Conservation (phyloP, 1,140 invertebrate species). For the Papilio glaucus region DNA sequence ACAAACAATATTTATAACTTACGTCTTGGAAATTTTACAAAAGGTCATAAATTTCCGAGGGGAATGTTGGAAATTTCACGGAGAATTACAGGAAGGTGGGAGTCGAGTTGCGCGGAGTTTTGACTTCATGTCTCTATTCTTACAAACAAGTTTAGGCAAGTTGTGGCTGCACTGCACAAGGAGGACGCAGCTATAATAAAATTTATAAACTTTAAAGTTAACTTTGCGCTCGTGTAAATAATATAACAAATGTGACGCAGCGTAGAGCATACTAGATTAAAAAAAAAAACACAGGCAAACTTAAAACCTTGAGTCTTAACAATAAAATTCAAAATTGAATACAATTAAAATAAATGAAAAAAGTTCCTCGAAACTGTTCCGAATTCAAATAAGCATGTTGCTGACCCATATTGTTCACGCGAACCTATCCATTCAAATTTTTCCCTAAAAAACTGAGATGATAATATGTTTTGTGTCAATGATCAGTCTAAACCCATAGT, state of each 20-base stretch:
- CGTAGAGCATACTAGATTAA: neutral
- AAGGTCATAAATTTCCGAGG: conserved; percentile 1
- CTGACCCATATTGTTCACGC: no score
- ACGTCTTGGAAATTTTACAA: conserved; percentile 4
- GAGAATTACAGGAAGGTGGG: neutral
- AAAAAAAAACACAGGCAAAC: neutral
- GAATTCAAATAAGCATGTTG: no score
- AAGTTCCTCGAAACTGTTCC: no score
- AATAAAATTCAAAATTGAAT: no score
- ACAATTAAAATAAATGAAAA: no score
- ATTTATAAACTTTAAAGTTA: neutral
- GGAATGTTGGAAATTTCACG: neutral
- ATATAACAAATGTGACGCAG: neutral
- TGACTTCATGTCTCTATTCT: conserved; percentile 14
- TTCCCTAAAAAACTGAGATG: no score
- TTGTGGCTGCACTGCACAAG: neutral
- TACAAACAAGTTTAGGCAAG: conserved; percentile 21
- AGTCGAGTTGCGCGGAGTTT: neutral
- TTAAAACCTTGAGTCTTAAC: no score
- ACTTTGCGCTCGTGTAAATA: conserved; percentile 15
- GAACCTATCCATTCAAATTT: no score
- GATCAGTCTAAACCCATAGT: no score
- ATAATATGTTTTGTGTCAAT: no score
- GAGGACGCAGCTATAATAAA: neutral
- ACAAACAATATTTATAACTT: conserved; percentile 16